Percentiles rank a stretch among this genome's conserved stretches.
Conservation (phyloP, 2,888 invertebrate genomes). For the Lasioglossum malachurum region DNA sequence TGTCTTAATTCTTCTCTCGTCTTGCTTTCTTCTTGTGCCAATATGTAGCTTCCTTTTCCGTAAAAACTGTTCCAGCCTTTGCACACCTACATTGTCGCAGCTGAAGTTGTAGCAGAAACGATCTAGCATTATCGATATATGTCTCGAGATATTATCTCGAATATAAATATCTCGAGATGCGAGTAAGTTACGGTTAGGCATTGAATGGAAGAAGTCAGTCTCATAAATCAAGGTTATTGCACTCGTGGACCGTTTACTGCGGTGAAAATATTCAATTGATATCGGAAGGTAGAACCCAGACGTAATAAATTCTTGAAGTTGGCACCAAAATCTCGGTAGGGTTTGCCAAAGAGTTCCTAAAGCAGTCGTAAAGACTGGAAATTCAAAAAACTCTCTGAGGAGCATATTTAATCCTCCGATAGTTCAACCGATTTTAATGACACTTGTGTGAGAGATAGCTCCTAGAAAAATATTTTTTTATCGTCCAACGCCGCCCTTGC, state of each 20-base stretch:
- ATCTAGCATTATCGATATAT: neutral
- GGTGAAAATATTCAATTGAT: neutral
- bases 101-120: neutral
- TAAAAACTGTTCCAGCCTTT: neutral
- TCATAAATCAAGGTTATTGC: neutral
- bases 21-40: constrained; percentile 16
- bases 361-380: neutral
- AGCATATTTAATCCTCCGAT: too few relatives aligned
- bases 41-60: neutral
- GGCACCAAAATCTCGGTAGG: neutral
- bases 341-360: neutral
- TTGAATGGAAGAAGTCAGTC: neutral
- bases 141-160: neutral
- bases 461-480: neutral
- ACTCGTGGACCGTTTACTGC: neutral
- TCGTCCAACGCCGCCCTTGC: neutral
- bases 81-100: neutral
- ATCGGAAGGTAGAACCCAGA: neutral
- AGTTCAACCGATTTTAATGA: neutral
- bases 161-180: neutral
- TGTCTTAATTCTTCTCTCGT: constrained; percentile 4
- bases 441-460: neutral
- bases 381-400: too few relatives aligned
- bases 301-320: neutral
- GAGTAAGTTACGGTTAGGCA: neutral